Base-by-base conservation (phyloP, 2,113 vertebrate species). In the Dicerorhinus sumatrensis region DNA sequence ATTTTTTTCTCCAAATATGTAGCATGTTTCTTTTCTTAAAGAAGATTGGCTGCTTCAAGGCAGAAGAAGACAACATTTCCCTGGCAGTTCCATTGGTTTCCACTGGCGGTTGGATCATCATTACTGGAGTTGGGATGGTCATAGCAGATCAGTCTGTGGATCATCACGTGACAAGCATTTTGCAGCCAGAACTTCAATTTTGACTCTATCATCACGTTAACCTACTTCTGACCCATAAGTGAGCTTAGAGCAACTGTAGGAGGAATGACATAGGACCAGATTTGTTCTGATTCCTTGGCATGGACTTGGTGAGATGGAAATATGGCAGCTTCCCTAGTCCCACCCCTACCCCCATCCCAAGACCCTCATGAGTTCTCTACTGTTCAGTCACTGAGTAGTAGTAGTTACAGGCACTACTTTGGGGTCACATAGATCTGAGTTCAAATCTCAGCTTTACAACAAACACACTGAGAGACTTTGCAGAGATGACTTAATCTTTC, bases 401-500 rank as follows among this genome's bases (percentile, higher is more conserved):
- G 56, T 5, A 85, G 6, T 46, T 85, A 42, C 3, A 17, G 33
- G 4, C 69, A 46, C 56, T 62, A 18, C 31, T 93, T 51, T 56
- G 58, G 39, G 10, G 10, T 63, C 51, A 76, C 31, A 75, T 8
- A 70, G 51, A 81, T 25, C 36, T 29, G 60, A 80, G 31, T 65
- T 89, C 23, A 62, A 76, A 36, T 42, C 65, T 42, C 58, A 76
- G 14, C 33, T 85, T 73, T 84, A 65, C 13, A n/a, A 33, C 18
- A 54, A 86, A 73, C n/a, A 18, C 16, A 12, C 39, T 46, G 48
- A 23, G 46, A 94, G 91, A 51, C 31, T 65, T 62, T 81, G 51
- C 51, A 85, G 46, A 62, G 17, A 58, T 27, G 46, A 75, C 27
- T 89, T 54, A 33, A 90, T 85, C 14, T 94, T 83, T 89, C 31